Base-by-base conservation (phyloP, 2,797 vertebrate species). In the Salmo trutta region DNA sequence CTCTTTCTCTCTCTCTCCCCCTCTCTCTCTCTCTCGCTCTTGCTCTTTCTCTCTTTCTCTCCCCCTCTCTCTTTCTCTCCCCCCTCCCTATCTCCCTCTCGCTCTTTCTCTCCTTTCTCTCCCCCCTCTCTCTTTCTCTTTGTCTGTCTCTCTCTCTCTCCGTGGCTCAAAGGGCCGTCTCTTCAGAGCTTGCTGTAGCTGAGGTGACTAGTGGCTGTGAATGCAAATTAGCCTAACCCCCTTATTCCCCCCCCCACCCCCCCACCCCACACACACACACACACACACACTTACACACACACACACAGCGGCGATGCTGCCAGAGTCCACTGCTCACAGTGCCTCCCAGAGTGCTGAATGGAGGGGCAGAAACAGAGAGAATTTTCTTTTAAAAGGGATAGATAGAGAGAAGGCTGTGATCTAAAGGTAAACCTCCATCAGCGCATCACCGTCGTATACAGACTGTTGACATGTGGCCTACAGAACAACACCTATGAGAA, bases 131-230 rank as follows among this genome's bases (percentile, higher is more conserved):
- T 29, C 75, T 75, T 33, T 83, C 64, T 75, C 71, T 70, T 75
- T 69, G 21, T 71, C 53, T 73, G 36, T 71, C 71, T 71, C 71
- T 79, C 64, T 21, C 71, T 71, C 64, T 75, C 69, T 83, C 41
- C 83, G 78, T 77, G 77, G 87, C 91, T 94, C 91, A 93, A 94
- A 93, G 88, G 89, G 75, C 80, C 85, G 81, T 93, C 91, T 94
- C 93, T 94, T 93, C 87, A 90, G 88, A 86, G 89, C 87, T 77
- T 86, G 89, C 91, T 91, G 89, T 90, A 90, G 91, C 91, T 78
- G 88, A 89, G 91, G 86, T 86, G 78, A 87, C 88, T 90, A 29
- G 80, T 91, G 90, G 91, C 85, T 77, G 75, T 88, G 94, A 93
- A 94, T 94, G 92, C 92, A 93, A 93, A 94, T 92, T 24, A 89